Evolutionary conservation across 2,797 vertebrate species (phyloP), one percentile per base, ranked within the genome.

Genomic region (Cichlasoma orientale): DNA sequence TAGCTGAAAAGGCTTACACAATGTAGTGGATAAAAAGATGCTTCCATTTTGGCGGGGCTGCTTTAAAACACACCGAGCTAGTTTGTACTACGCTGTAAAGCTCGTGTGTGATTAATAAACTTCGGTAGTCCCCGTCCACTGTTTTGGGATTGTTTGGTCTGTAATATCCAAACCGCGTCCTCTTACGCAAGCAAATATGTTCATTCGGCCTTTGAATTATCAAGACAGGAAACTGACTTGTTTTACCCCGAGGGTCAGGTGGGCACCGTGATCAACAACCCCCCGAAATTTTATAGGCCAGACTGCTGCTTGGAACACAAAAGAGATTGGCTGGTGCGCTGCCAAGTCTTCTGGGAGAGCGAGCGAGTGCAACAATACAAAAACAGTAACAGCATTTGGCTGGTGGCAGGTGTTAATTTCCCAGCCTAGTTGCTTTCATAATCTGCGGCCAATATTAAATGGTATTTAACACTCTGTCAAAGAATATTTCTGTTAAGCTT

Each of bases 381-480:
- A 82, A 84, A 69, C 89, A 82, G 80, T 47, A 14, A 79, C 78
- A 86, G 82, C 79, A 74, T 90, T 90, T 86, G 88, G 86, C 89
- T 82, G 86, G 82, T 88, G 86, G 89, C 90, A 89, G 88, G 88
- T 90, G 88, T 88, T 86, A 58, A 86, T 89, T 89, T 89, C 82
- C 85, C 83, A 73, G 82, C 82, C 72, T 77, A 13, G 79, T 71
- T 79, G 86, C 76, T 89, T 79, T 76, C 76, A 75, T 82, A 83
- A 88, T 74, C 83, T 33, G 3, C 3, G 21, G 72, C 80, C 82
- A 58, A 78, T 79, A 73, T 83, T 84, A 73, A 79, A 89, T 58
- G 53, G 74, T 84, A 86, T 82, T 83, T 74, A 88, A 86, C 87
- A 82, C 78, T 78, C 56, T 78, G 82, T 77, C 75, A 78, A 63